Percentiles rank a stretch among this genome's conserved stretches.
Evolutionary conservation across 2,113 vertebrate genomes (phyloP).

Genomic region (Callorhinus ursinus): DNA sequence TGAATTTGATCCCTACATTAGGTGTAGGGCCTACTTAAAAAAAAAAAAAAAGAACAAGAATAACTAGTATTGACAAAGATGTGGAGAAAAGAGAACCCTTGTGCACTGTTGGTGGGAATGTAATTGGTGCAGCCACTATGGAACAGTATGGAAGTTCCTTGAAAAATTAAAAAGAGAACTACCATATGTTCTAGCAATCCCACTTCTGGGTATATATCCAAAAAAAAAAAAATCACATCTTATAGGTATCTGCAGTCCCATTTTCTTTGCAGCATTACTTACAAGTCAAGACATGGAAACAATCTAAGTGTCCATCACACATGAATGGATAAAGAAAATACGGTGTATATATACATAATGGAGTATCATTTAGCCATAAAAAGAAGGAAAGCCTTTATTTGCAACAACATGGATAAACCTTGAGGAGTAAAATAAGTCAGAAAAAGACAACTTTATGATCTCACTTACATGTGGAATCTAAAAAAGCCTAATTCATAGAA

Average conservation of each 20-base stretch:
- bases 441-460: neutral
- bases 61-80: neutral
- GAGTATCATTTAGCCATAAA: neutral
- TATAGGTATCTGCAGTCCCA: neutral
- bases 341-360: neutral
- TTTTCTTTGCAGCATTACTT: neutral
- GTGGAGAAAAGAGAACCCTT: neutral
- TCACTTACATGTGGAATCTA: neutral
- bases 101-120: neutral
- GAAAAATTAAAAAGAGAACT: neutral
- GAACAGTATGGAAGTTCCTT: neutral
- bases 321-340: neutral
- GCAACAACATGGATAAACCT: neutral
- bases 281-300: neutral
- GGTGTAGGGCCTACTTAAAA: neutral
- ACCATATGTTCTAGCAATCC: neutral
- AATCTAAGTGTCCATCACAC: neutral
- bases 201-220: neutral
- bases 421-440: neutral
- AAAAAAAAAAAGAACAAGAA: neutral
- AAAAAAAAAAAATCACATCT: neutral
- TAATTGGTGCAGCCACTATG: neutral
- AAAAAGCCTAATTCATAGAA: neutral
- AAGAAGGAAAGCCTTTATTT: neutral
- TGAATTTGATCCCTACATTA: neutral